Percentiles rank a stretch among this genome's conserved stretches.
These are phyloP conservation scores for Pseudococcus jackbeardsleyi DNA, from an alignment of 2,888 invertebrate genomes.

Conservation along the genomic window DNA sequence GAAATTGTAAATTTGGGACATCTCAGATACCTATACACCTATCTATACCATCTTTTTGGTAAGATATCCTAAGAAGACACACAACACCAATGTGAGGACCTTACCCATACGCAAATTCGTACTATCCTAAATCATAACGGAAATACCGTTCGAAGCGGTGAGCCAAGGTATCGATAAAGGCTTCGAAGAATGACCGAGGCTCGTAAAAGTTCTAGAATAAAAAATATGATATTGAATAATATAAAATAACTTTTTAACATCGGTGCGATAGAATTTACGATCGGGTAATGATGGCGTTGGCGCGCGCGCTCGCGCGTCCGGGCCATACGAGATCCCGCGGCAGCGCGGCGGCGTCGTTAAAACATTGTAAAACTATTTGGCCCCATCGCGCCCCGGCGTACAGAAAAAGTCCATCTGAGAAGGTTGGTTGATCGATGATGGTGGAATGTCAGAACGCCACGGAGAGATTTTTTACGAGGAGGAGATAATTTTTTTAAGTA, in stretches of 20 bases:
- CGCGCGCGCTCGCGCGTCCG: slow-evolving; percentile 8
- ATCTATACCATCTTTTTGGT: not conserved
- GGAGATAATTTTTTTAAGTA: slow-evolving; percentile 14
- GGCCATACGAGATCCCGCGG: not conserved
- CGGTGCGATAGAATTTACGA: slow-evolving; percentile 55
- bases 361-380: slow-evolving; percentile 51
- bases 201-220: slow-evolving; percentile 51
- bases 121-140: slow-evolving; percentile 10
- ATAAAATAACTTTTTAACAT: slow-evolving; percentile 61
- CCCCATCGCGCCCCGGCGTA: not conserved
- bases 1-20: not conserved
- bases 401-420: not conserved
- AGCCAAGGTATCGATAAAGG: not conserved
- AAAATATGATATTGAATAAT: slow-evolving; percentile 57
- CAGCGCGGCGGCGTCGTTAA: not conserved
- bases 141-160: slow-evolving; percentile 26
- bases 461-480: slow-evolving; percentile 9
- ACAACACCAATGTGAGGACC: not conserved
- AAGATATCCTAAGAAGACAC: not conserved
- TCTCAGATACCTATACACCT: not conserved
- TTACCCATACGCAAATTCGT: no score
- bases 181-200: not conserved
- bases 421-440: not conserved
- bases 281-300: slow-evolving; percentile 56
- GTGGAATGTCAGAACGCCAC: not conserved